Conservation (phyloP, 2,888 invertebrate genomes). For the Barypeithes pellucidus region DNA sequence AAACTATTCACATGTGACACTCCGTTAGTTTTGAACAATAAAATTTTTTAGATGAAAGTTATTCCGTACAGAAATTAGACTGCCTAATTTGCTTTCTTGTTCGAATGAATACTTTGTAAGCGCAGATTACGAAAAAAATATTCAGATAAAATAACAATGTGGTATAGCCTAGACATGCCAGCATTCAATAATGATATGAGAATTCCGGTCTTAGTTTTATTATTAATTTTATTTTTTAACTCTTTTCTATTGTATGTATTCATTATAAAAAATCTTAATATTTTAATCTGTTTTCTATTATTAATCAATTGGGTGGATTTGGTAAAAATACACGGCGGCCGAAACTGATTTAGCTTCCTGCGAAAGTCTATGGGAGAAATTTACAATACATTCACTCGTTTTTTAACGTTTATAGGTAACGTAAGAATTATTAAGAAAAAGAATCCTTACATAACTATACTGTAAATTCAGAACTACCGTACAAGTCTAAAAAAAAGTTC, state of each 20-base stretch:
- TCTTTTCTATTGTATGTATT: constrained; percentile 25
- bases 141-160: constrained; percentile 31
- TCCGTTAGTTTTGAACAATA: constrained; percentile 43
- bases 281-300: constrained; percentile 6
- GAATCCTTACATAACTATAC: no score
- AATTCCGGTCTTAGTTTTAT: constrained; percentile 2
- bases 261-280: constrained; percentile 6
- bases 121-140: constrained; percentile 35
- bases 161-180: constrained; percentile 17
- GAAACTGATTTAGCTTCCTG: not conserved
- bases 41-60: constrained; percentile 44
- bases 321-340: not conserved
- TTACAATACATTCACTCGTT: not conserved
- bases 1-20: constrained; percentile 44
- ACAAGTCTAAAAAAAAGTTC: no score
- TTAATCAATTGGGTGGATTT: constrained; percentile 5
- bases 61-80: constrained; percentile 35
- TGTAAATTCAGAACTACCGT: no score
- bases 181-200: constrained; percentile 31
- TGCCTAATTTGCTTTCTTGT: constrained; percentile 38
- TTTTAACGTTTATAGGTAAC: not conserved
- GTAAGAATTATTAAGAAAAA: no score
- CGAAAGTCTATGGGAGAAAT: not conserved
- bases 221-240: constrained; percentile 24
- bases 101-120: constrained; percentile 29